These are phyloP conservation scores for Anagrus nilaparvatae DNA, from an alignment of 1,140 invertebrate genomes.

Conservation along the genomic window DNA sequence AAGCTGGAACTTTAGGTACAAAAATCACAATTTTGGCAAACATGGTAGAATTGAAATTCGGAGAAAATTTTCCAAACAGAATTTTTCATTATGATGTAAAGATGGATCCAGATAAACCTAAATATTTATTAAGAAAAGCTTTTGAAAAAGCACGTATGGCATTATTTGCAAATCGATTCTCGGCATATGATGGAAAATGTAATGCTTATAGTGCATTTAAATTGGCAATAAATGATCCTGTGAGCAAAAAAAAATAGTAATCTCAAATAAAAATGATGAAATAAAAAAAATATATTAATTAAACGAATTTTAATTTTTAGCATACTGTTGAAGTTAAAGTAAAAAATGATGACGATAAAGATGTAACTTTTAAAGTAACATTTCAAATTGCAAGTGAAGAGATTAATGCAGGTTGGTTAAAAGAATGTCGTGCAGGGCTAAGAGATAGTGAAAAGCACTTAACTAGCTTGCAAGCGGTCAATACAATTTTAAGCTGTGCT, in stretches of 20 bases:
- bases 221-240: slow-evolving; percentile 23
- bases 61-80: slow-evolving; percentile 28
- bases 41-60: slow-evolving; percentile 43
- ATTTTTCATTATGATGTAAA: slow-evolving; percentile 47
- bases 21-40: slow-evolving; percentile 44
- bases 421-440: slow-evolving; percentile 38
- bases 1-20: slow-evolving; percentile 37
- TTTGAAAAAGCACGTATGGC: slow-evolving; percentile 26
- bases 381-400: slow-evolving; percentile 46
- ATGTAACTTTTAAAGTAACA: slow-evolving; percentile 45
- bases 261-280: not conserved
- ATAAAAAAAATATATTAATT: not conserved
- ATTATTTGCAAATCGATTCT: slow-evolving; percentile 29
- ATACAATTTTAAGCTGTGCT: slow-evolving; percentile 67
- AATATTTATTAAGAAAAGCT: slow-evolving; percentile 34
- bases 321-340: slow-evolving; percentile 7
- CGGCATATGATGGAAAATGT: slow-evolving; percentile 64
- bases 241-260: slow-evolving; percentile 15
- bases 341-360: slow-evolving; percentile 34
- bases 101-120: slow-evolving; percentile 43
- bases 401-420: slow-evolving; percentile 46
- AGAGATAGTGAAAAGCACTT: slow-evolving; percentile 43
- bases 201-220: slow-evolving; percentile 46
- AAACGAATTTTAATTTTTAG: slow-evolving; percentile 1
- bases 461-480: slow-evolving; percentile 64